These are phyloP conservation scores for Papilio helenus DNA, from an alignment of 1,140 invertebrate species.

Conservation along the genomic window DNA sequence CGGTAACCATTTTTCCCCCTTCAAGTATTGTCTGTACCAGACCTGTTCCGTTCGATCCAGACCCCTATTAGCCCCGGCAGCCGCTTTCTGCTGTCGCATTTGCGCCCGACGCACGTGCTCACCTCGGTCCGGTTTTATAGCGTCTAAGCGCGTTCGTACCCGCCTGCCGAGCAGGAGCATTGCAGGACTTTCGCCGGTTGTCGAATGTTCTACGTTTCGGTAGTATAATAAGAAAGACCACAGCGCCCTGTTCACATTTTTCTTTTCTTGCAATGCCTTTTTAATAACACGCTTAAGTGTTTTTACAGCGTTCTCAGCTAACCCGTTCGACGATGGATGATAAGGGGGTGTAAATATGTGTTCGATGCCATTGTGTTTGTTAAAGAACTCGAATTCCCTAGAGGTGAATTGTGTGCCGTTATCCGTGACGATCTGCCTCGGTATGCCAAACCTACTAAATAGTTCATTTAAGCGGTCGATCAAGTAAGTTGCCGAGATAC, in stretches of 20 bases:
- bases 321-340: not conserved
- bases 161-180: constrained; percentile 37
- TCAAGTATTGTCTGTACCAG: too few relatives aligned
- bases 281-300: constrained; percentile 55
- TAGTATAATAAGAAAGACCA: constrained; percentile 53
- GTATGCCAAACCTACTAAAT: constrained; percentile 40
- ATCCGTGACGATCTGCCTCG: constrained; percentile 43
- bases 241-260: constrained; percentile 44
- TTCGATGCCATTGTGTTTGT: constrained; percentile 33
- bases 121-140: too few relatives aligned
- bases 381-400: constrained; percentile 41
- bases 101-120: too few relatives aligned
- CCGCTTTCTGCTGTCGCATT: too few relatives aligned
- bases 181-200: constrained; percentile 45
- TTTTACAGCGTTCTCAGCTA: constrained; percentile 58
- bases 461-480: constrained; percentile 37
- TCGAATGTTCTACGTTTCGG: constrained; percentile 53
- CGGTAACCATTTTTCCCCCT: too few relatives aligned
- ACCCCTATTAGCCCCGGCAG: too few relatives aligned
- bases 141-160: constrained; percentile 42
- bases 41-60: too few relatives aligned
- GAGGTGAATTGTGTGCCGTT: constrained; percentile 42
- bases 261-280: constrained; percentile 44
- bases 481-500: not conserved
- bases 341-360: not conserved